Conservation (phyloP, 2,797 vertebrate genomes). For the Orestias chungarensis region DNA sequence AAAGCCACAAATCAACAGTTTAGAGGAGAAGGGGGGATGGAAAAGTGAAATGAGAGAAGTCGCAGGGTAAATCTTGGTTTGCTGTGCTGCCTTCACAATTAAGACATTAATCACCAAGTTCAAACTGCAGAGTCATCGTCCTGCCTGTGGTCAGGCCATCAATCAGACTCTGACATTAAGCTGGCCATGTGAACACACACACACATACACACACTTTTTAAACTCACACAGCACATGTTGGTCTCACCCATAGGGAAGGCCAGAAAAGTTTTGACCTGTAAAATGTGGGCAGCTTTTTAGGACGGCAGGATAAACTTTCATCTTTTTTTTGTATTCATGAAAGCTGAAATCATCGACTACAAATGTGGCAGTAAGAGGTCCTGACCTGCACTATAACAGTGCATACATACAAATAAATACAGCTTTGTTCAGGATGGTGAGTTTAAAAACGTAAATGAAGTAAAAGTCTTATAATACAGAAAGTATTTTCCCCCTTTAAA, state of each 20-base stretch:
- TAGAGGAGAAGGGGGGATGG: conserved; percentile 16
- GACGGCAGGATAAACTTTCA: conserved; percentile 2
- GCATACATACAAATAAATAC: not conserved
- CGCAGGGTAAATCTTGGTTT: conserved; percentile 59
- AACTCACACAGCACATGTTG: conserved; percentile 9
- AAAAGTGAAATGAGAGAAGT: conserved; percentile 5
- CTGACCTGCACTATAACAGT: not conserved
- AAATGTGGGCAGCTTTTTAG: conserved; percentile 16
- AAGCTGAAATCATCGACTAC: not conserved
- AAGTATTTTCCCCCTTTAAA: no score
- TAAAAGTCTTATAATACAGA: no score
- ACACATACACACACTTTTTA: conserved; percentile 24
- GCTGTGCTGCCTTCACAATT: conserved; percentile 73
- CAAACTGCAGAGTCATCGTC: conserved; percentile 76
- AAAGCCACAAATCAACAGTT: conserved; percentile 42
- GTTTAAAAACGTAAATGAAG: no score
- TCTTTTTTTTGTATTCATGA: not conserved
- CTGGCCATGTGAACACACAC: conserved; percentile 37
- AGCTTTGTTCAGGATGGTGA: not conserved
- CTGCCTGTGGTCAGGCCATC: conserved; percentile 71
- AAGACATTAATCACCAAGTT: conserved; percentile 80
- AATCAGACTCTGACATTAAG: conserved; percentile 65
- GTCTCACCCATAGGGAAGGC: conserved; percentile 49
- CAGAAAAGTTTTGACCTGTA: conserved; percentile 27
- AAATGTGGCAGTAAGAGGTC: not conserved